Evolutionary conservation across 2,888 invertebrate species (phyloP).

Genomic region (Lasioglossum villosulum): DNA sequence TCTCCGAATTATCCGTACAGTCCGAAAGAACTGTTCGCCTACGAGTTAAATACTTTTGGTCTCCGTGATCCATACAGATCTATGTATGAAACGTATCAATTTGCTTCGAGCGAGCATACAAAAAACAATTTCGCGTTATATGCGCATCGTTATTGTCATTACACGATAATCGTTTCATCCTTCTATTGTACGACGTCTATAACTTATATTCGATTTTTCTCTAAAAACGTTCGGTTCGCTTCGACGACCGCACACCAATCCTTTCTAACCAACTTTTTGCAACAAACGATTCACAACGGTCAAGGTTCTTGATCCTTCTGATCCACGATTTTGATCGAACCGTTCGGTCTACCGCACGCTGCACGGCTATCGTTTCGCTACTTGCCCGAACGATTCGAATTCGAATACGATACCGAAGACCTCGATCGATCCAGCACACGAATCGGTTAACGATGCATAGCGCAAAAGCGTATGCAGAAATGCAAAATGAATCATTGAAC

Average conservation of each 20-base stretch:
- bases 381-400: neutral
- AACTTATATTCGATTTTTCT: no score
- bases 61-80: neutral
- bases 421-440: neutral
- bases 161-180: no score
- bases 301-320: neutral
- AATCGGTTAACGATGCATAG: neutral
- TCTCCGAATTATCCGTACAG: neutral
- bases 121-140: no score
- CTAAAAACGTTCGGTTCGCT: no score
- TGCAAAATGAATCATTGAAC: neutral
- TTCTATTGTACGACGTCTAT: no score
- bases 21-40: neutral
- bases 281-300: neutral
- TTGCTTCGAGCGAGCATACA: neutral
- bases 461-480: neutral
- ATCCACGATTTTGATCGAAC: neutral
- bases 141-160: no score
- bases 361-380: neutral
- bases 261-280: neutral
- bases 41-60: neutral
- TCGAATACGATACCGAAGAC: neutral
- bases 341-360: neutral
- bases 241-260: no score
- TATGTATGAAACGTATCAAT: neutral